Base-by-base conservation (phyloP, 92 coral and sea anemone genomes). In the Palythoa heliodiscus region DNA sequence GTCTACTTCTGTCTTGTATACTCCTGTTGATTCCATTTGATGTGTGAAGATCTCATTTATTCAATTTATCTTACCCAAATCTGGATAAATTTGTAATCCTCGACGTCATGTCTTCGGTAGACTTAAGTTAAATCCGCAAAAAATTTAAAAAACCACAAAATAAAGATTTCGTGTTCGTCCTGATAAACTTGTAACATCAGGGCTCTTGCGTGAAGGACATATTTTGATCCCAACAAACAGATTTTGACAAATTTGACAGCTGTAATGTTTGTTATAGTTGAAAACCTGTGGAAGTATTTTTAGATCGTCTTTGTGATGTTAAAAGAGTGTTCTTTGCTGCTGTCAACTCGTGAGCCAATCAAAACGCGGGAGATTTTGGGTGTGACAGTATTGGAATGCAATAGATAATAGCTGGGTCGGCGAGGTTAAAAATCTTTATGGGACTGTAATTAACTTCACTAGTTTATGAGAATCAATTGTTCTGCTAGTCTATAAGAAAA, bases 371-470 rank as follows among this genome's bases (percentile, higher is more conserved):
- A 47, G 64, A 15, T 7, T 80, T 43, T 80, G 74, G 84, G 84
- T 67, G 84, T 80, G 84, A 57, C 74, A 64, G 47, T 48, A 63
- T 39, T 47, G 84, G 84, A 43, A 80, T 80, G 84, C 60, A 47
- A 7, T 23, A 47, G 23, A 80, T 80, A 80, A 80, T 67, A 23
- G 40, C 17, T 1, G 12, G 74, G 84, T 80, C 84, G 66, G 4
- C 37, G 25, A 29, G 63, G 84, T 80, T 75, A 13, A 67, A 64
- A 79, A 64, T 29, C 73, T 40, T 79, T 61, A 50, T 47, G 11
- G 10, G 20, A 63, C 3, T 43, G 24, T 66, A 80, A 80, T 80
- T 80, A 80, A 15, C 39, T 67, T 20, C 4, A 64, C 9, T 12
- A 50, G 4, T 52, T 48, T 67, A 12, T 67, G 53, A 40, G 58